Evolutionary conservation across 2,113 vertebrate species (phyloP).

Genomic region (Clinocottus analis): DNA sequence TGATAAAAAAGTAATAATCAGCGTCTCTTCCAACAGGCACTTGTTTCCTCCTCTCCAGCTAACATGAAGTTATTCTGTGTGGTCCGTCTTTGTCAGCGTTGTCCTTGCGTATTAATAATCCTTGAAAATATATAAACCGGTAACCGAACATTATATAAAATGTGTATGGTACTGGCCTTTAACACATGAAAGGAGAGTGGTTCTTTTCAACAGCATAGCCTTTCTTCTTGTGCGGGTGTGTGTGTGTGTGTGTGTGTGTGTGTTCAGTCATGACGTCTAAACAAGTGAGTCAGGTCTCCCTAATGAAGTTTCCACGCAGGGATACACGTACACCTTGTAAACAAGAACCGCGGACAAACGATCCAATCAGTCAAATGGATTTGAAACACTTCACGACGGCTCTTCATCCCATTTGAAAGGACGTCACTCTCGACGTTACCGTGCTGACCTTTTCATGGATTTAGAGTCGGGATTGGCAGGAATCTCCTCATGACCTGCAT

Average conservation of each 20-base stretch:
- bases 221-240: neutral
- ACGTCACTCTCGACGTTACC: neutral
- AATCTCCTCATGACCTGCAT: neutral
- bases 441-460: slow-evolving; percentile 34
- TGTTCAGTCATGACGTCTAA: slow-evolving; percentile 33
- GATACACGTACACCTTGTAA: slow-evolving; percentile 41
- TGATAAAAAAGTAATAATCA: neutral
- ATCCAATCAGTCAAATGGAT: slow-evolving; percentile 56
- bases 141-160: neutral
- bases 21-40: neutral
- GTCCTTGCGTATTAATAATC: neutral
- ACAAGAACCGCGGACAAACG: slow-evolving; percentile 13
- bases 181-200: neutral
- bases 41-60: neutral
- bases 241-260: slow-evolving; percentile 15
- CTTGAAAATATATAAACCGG: neutral
- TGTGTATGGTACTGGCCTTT: neutral
- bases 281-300: slow-evolving; percentile 59
- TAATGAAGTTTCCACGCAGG: slow-evolving; percentile 65
- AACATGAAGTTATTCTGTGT: neutral
- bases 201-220: slow-evolving; percentile 4
- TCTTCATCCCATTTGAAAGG: neutral
- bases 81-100: neutral
- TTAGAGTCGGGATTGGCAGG: neutral
- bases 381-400: slow-evolving; percentile 18